Conservation (phyloP, 2,113 vertebrate species). For the Laterallus jamaicensis region DNA sequence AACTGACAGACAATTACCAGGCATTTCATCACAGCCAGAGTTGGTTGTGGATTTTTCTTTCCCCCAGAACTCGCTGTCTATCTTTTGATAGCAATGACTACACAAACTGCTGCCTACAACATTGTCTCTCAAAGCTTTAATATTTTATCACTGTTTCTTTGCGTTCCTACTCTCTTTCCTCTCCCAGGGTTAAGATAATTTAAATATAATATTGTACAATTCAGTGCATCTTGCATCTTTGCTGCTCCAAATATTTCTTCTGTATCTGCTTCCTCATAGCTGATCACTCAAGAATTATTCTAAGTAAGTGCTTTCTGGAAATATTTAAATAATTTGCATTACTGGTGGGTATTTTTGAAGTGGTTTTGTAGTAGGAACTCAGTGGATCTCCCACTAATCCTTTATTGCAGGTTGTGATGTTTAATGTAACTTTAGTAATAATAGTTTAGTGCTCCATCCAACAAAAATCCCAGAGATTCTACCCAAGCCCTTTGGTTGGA, state of each 20-base stretch:
- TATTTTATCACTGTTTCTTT: not conserved
- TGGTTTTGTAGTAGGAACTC: not conserved
- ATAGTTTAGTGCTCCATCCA: not conserved
- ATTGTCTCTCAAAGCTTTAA: not conserved
- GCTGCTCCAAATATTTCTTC: not conserved
- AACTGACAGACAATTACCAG: constrained; percentile 27
- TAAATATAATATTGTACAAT: not conserved
- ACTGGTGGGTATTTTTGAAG: not conserved
- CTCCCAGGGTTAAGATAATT: not conserved
- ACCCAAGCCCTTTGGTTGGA: not conserved
- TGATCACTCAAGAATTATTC: not conserved
- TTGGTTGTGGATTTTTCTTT: not conserved
- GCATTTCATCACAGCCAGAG: not conserved
- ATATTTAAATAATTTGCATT: not conserved
- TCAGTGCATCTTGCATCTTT: not conserved
- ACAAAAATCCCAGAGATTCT: not conserved
- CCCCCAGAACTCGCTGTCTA: not conserved
- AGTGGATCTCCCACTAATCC: not conserved
- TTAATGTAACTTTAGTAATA: not conserved
- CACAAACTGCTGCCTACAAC: not conserved
- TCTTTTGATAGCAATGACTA: not conserved
- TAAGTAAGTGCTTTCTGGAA: not conserved
- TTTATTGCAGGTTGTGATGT: not conserved
- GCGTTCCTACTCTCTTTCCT: not conserved
- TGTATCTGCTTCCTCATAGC: not conserved